A percentile compares a stretch with the other conserved stretches of the same genome.
Conservation (phyloP, 2,888 invertebrate genomes). For the Parelbella ahira region DNA sequence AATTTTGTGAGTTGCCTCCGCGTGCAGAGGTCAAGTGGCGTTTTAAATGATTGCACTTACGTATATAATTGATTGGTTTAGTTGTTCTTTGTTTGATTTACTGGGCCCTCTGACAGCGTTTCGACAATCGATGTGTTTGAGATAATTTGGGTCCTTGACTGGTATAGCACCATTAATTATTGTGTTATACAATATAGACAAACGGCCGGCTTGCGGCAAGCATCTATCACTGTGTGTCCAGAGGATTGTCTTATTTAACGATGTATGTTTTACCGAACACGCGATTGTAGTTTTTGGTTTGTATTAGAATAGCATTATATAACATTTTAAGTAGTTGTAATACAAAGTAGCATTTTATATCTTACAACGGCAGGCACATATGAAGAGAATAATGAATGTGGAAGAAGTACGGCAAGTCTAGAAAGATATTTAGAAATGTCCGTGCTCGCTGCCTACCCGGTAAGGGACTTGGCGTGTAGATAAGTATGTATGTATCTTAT, state of each 20-base stretch:
- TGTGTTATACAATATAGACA: conserved; percentile 13
- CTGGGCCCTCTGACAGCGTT: conserved; percentile 39
- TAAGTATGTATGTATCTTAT: too few relatives aligned
- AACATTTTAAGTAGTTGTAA: too few relatives aligned
- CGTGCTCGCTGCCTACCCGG: too few relatives aligned
- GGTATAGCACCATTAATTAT: conserved; percentile 17
- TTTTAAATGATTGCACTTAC: conserved; percentile 58
- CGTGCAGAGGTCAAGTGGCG: conserved; percentile 58
- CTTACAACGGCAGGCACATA: too few relatives aligned
- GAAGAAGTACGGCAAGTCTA: too few relatives aligned
- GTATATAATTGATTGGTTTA: conserved; percentile 57
- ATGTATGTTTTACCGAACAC: too few relatives aligned
- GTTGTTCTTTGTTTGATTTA: conserved; percentile 55
- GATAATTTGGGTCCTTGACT: conserved; percentile 39
- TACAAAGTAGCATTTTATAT: too few relatives aligned
- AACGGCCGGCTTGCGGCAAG: conserved; percentile 8
- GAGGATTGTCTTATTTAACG: conserved; percentile 16
- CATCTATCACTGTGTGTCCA: conserved; percentile 12
- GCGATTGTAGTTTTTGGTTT: too few relatives aligned
- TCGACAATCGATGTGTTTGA: conserved; percentile 40
- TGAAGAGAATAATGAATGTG: too few relatives aligned
- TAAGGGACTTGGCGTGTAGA: too few relatives aligned
- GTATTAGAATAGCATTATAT: too few relatives aligned
- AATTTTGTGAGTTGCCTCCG: conserved; percentile 55
- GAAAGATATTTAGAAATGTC: too few relatives aligned